These are phyloP conservation scores for Calypte anna DNA, from an alignment of 2,113 vertebrate species.

Conservation along the genomic window DNA sequence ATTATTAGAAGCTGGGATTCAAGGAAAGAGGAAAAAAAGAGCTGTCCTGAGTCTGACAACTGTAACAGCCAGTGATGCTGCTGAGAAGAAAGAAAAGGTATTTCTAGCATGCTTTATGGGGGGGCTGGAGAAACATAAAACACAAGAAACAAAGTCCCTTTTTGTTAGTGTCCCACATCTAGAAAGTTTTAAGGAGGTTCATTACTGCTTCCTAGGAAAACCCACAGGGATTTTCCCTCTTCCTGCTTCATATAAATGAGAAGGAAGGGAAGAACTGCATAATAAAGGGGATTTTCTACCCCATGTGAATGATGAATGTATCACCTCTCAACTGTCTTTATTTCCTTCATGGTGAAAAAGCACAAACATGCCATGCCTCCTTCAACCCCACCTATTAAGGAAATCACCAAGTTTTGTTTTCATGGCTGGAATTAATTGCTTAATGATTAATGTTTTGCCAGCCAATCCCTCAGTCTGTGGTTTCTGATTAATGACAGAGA, in stretches of 20 bases:
- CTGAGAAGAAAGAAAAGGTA: not conserved
- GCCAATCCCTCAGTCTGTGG: constrained; percentile 38
- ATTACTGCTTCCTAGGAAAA: not conserved
- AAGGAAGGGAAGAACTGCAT: not conserved
- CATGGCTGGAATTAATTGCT: constrained; percentile 50
- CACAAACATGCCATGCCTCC: not conserved
- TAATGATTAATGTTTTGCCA: constrained; percentile 64
- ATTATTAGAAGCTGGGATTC: not conserved
- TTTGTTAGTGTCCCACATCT: not conserved
- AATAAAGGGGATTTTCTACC: constrained; percentile 4
- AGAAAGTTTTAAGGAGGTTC: not conserved
- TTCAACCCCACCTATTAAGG: constrained; percentile 38
- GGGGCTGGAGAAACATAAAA: not conserved
- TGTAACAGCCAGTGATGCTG: not conserved
- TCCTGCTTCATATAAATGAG: not conserved
- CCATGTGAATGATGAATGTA: not conserved
- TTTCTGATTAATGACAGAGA: constrained; percentile 66
- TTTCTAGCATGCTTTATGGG: not conserved
- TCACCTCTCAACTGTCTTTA: not conserved
- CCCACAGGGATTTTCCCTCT: not conserved
- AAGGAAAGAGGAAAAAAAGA: not conserved
- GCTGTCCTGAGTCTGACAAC: not conserved
- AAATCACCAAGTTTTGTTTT: constrained; percentile 38
- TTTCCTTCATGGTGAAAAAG: not conserved
- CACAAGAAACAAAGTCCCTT: not conserved